phyloP scores from a whole-genome alignment of 2,113 vertebrate genomes.

The Sceloporus tristichus region DNA sequence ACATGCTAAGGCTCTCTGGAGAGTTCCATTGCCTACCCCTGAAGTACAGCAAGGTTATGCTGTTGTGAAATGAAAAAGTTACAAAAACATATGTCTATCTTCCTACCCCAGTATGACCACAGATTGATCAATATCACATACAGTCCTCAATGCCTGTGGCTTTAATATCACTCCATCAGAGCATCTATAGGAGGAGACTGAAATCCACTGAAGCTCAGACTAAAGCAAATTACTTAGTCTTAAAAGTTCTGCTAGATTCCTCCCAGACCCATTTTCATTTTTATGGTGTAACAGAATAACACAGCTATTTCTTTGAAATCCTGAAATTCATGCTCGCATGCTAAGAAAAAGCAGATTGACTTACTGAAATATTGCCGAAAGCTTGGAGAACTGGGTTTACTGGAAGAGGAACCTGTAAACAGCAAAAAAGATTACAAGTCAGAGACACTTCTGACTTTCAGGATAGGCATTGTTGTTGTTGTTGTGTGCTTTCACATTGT shows the following conservation, averaged over 20 bases:
- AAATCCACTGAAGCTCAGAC: too few relatives aligned
- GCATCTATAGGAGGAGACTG: too few relatives aligned
- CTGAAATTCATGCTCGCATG: not conserved
- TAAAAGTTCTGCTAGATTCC: too few relatives aligned
- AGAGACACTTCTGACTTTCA: not conserved
- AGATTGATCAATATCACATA: too few relatives aligned
- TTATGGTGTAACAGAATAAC: too few relatives aligned
- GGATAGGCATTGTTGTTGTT: too few relatives aligned
- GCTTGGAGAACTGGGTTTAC: slow-evolving; percentile 90
- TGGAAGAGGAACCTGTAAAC: slow-evolving; percentile 86
- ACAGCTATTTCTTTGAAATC: not conserved
- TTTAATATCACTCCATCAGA: not conserved
- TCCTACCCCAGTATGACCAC: not conserved
- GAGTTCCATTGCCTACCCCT: too few relatives aligned
- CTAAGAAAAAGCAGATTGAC: slow-evolving; percentile 43
- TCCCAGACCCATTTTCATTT: too few relatives aligned
- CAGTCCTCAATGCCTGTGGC: not conserved
- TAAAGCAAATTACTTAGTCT: too few relatives aligned
- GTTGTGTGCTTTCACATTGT: too few relatives aligned
- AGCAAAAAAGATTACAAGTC: slow-evolving; percentile 46
- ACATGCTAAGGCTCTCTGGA: too few relatives aligned
- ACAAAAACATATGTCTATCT: not conserved
- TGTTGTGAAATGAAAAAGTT: not conserved
- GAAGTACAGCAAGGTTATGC: not conserved
- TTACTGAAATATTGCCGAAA: slow-evolving; percentile 90